Base-by-base conservation (phyloP, 23 tunicate genomes). In the Ascidia mentula region DNA sequence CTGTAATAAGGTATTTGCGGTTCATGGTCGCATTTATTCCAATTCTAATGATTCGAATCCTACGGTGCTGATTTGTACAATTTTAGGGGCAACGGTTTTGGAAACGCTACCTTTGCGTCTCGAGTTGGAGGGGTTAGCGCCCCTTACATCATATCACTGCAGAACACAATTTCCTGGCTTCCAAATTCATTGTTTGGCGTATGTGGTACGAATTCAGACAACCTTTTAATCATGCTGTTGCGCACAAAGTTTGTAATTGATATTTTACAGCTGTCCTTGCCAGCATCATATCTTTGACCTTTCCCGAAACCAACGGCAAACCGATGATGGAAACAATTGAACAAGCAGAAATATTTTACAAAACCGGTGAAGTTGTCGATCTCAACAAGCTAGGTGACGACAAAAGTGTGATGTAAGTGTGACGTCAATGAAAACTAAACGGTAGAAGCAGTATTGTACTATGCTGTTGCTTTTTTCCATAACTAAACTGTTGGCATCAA, bases 121-220 rank as follows among this genome's bases (percentile, higher is more conserved):
- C 65, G 92, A 46, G 46, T 75, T 45, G 87, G 87, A 38, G 87
- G 82, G 76, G n/a, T n/a, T n/a, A n/a, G n/a, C n/a, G n/a, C n/a
- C n/a, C n/a, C n/a, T n/a, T n/a, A n/a, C n/a, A n/a, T 87, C 36
- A 42, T 81, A 24, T 33, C 82, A 15, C 34, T 74, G 24, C 79
- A 61, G 35, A 34, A 74, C 37, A 18, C 38, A 20, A 59, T 82
- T 13, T 22, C 37, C 8, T 82, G 86, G 86, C 32, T 38, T 12
- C 30, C 81, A 17, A 20, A 40, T 34, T 18, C 53, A 42, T 15
- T 42, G 12, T 42, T 32, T 38, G 77, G 70, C 7, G 39, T 80
- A 30, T 38, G 71, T 80, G 84, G 84, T 80, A 69, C 71, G 33
- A 42, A 9, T 15, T 42, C 15, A 9, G 15, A 12, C n/a, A 53